These are phyloP conservation scores for Danionella dracula DNA, from an alignment of 2,797 vertebrate genomes.

Conservation along the genomic window DNA sequence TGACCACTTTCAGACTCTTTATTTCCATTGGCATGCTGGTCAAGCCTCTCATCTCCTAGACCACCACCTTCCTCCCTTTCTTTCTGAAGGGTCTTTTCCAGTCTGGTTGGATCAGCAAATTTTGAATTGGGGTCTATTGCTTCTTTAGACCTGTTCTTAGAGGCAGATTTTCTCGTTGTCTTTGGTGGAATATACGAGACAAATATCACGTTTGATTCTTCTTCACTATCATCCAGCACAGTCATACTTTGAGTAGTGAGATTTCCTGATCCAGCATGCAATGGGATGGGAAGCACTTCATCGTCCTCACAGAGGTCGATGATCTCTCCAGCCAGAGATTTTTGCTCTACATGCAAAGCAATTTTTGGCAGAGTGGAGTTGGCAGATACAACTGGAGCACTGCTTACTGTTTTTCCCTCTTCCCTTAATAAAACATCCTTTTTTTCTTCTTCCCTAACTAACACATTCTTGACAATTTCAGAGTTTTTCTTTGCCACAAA, in stretches of 20 bases:
- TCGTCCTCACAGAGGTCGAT: constrained; percentile 68
- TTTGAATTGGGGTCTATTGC: background rate
- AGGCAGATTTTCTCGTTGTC: background rate
- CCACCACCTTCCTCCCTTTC: background rate
- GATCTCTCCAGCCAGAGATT: constrained; percentile 46
- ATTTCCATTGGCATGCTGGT: background rate
- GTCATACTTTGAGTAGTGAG: background rate
- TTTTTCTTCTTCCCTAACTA: background rate
- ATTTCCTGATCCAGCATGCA: constrained; percentile 20
- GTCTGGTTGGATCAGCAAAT: background rate
- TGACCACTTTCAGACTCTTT: background rate
- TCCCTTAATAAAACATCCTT: constrained; percentile 19
- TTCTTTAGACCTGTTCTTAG: background rate
- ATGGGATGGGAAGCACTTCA: constrained; percentile 18
- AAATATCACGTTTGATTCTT: constrained; percentile 70
- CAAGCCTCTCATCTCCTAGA: background rate
- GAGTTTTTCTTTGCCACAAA: constrained; percentile 55
- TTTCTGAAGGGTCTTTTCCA: too few relatives aligned
- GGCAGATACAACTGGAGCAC: constrained; percentile 5
- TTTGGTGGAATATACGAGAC: constrained; percentile 68
- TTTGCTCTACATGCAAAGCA: background rate
- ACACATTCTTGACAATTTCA: constrained; percentile 32
- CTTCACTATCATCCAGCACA: constrained; percentile 46
- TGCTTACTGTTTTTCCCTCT: background rate
- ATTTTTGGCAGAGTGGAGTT: background rate